Base-by-base conservation (phyloP, 2,113 vertebrate genomes). In the Garra rufa region DNA sequence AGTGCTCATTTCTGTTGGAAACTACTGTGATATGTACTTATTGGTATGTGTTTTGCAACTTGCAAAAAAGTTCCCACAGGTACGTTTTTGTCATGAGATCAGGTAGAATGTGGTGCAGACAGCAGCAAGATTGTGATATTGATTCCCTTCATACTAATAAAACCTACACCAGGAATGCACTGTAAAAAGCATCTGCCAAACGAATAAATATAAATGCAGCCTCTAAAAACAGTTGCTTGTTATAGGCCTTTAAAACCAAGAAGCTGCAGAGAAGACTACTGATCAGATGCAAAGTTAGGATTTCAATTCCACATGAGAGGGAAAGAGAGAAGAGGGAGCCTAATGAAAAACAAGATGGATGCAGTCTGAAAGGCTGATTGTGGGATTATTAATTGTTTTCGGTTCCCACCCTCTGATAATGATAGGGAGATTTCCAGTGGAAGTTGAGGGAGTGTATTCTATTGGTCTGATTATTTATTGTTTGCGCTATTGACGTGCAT, bases 381-480 rank as follows among this genome's bases (percentile, higher is more conserved):
- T 80, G 57, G 59, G 38, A 65, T 80, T 80, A 80, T 63, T 65
- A 80, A 80, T 80, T 80, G 77, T 80, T 80, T 80, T 80, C 59
- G 59, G 76, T 77, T 77, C 52, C 76, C 76, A 59, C 76, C 76
- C 76, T 41, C 21, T 77, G 52, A 80, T 65, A 65, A 80, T 80
- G 57, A 63, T 65, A 78, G 41, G 59, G 77, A 80, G 41, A 80
- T 65, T 61, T 80, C 24, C n/a, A 28, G 77, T 80, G 77, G 59
- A 80, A 65, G 57, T 80, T 80, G 77, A 46, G 52, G 55, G 50
- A 77, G 76, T 59, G 52, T 59, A 59, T 77, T 77, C 77, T 61
- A 30, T 80, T 80, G 77, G 59, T 28, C 59, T 80, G 77, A 80
- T 80, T 80, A 80, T 80, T 80, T 80, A 80, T 80, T 65, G 77